Conservation (phyloP, 2,888 invertebrate species). For the Pseudococcus longispinus region DNA sequence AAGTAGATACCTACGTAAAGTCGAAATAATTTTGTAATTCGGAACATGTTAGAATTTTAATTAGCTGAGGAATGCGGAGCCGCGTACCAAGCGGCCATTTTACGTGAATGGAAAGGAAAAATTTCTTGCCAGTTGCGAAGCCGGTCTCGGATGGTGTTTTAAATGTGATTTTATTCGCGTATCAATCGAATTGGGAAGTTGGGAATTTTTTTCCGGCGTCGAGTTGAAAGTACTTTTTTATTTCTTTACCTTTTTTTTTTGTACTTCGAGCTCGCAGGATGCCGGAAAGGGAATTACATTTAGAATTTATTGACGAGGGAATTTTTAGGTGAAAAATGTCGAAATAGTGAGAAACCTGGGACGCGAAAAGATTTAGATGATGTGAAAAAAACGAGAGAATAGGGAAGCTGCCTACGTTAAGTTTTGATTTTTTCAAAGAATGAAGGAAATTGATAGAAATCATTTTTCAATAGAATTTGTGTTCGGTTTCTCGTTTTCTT, state of each 20-base stretch:
- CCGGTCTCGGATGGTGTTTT: neutral
- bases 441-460: too few relatives aligned
- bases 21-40: neutral
- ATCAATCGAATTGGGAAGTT: neutral
- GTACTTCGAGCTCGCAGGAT: neutral
- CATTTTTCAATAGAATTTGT: too few relatives aligned
- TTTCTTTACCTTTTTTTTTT: neutral
- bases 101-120: slow-evolving; percentile 5
- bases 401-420: neutral
- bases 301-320: neutral
- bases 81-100: neutral
- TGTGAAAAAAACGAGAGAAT: neutral
- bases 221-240: neutral
- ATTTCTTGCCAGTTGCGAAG: neutral
- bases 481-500: too few relatives aligned
- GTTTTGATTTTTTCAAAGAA: neutral
- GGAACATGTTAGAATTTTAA: neutral
- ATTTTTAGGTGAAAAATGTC: neutral
- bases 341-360: neutral
- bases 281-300: neutral
- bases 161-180: slow-evolving; percentile 1
- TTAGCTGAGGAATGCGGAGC: neutral
- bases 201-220: neutral
- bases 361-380: neutral
- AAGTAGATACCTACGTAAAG: neutral